Evolutionary conservation across 2,797 vertebrate genomes (phyloP).

Genomic region (Lacerta agilis): DNA sequence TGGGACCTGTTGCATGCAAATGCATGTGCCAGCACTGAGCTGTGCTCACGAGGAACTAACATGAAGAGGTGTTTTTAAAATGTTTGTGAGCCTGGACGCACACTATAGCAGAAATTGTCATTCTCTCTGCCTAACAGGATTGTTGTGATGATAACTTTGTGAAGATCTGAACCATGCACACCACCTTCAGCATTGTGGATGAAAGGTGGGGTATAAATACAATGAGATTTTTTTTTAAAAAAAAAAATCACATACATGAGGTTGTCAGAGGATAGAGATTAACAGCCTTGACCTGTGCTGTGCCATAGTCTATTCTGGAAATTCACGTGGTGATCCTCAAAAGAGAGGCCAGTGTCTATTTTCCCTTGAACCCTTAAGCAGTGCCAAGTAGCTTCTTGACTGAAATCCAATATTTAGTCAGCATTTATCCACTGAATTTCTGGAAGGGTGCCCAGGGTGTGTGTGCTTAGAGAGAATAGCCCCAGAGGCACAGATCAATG

Average conservation of each 20-base stretch:
- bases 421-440: conserved; percentile 59
- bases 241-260: not conserved
- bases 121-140: conserved; percentile 38
- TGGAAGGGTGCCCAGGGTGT: conserved; percentile 65
- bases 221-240: too few species aligned
- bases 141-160: conserved; percentile 1
- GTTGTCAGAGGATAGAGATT: conserved; percentile 49
- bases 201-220: not conserved
- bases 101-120: not conserved
- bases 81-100: not conserved
- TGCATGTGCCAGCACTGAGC: not conserved
- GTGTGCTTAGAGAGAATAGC: not conserved
- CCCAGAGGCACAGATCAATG: conserved; percentile 26
- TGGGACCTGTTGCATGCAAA: not conserved
- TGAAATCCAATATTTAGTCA: conserved; percentile 58
- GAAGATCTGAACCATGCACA: not conserved
- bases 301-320: conserved; percentile 40
- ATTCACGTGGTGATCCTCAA: conserved; percentile 47
- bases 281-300: conserved; percentile 21
- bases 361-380: conserved; percentile 55
- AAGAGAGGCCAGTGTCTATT: conserved; percentile 18
- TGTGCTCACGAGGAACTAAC: not conserved
- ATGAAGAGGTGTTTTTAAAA: not conserved
- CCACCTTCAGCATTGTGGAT: not conserved
- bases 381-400: conserved; percentile 68